Percentiles rank a stretch among this genome's conserved stretches.
These are phyloP conservation scores for Saguinus imperator DNA, from an alignment of 2,113 vertebrate species.

Conservation along the genomic window DNA sequence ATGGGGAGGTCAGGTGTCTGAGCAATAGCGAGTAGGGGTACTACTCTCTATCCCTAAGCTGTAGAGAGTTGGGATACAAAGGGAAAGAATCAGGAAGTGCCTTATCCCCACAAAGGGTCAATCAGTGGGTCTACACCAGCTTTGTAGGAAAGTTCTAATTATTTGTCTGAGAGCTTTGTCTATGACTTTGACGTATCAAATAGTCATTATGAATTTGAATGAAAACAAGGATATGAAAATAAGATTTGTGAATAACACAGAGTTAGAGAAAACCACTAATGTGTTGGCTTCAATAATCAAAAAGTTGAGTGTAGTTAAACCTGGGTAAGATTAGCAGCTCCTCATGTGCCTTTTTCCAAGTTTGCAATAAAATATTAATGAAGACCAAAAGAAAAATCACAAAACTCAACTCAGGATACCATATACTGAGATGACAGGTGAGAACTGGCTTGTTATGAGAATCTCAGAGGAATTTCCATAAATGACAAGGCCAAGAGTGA, in stretches of 20 bases:
- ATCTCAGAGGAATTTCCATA: background rate
- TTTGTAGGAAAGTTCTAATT: constrained; percentile 11
- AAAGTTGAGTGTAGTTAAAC: background rate
- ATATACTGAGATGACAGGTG: background rate
- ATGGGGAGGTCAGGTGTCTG: background rate
- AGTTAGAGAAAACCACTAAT: background rate
- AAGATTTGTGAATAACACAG: background rate
- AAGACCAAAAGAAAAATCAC: background rate
- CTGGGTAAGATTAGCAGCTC: background rate
- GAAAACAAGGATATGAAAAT: constrained; percentile 28
- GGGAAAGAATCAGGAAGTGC: background rate
- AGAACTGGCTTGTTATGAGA: background rate
- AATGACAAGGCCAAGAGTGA: background rate
- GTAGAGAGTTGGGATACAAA: background rate
- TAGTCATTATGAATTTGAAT: constrained; percentile 40
- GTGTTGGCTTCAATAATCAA: background rate
- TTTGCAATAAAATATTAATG: background rate
- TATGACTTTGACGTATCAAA: background rate
- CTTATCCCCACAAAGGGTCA: background rate
- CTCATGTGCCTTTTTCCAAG: background rate
- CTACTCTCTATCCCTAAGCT: background rate
- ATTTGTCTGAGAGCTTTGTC: constrained; percentile 28
- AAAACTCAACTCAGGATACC: background rate
- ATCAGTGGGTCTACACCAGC: background rate
- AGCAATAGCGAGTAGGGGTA: background rate